Evolutionary conservation across 64 coral and sea anemone genomes (phyloP), one percentile per base, ranked within the genome.

Genomic region (Actinia tenebrosa): DNA sequence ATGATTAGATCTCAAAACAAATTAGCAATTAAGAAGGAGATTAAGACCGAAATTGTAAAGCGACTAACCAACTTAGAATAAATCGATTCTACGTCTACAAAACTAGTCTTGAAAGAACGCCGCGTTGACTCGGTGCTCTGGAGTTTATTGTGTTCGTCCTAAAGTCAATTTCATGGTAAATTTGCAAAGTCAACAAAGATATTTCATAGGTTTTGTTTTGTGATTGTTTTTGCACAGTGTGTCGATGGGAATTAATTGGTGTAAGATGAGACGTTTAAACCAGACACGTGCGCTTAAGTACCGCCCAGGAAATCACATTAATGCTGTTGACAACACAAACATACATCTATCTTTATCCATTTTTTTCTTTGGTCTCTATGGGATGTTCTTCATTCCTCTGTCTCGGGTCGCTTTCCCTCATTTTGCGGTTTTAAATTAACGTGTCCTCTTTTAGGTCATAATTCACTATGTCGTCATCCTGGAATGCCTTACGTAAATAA

Each of bases 1-100:
- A 72, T 88, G 94, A 96, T 96, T 96, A 93, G 84, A 96, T 96
- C 94, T 90, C 87, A 96, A 82, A 96, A 96, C 94, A 96, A 96
- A 96, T 96, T 96, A 96, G 94, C 88, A 89, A 92, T 96, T 92
- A 96, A 96, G 88, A 89, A 64, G 80, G 79, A 91, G 88, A 96
- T 96, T 96, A 96, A 89, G 87, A 88, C 56, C 52, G 60, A 87
- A 53, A 81, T 0, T 14, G 79, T 30, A 75, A 75, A 75, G 69
- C 69, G 69, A 75, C 69, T 27, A 75, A 75, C 69, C 69, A 75
- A 42, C 69, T 75, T 75, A 42, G 14, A 75, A 75, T 75, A 75
- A 75, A 75, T 30, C n/a, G 69, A 75, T 30, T 42, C 69, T 26
- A 27, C 4, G 26, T 75, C 26, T 75, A 3, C 63, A 2, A 66